phyloP scores from a whole-genome alignment of 2,797 vertebrate species.

The Neosilurus mollespiculum region DNA sequence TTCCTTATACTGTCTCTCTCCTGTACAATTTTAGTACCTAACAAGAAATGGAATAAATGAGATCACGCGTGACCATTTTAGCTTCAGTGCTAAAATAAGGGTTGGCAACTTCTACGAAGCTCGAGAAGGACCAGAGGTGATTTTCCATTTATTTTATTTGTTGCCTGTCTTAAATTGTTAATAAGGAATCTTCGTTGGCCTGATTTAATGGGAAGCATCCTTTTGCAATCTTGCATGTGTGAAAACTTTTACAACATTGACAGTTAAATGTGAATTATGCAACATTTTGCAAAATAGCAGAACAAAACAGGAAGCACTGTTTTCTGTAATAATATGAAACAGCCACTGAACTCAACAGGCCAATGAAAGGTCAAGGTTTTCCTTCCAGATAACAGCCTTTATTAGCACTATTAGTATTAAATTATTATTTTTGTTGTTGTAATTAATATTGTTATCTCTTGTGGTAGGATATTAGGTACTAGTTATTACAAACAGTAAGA shows the following conservation, averaged over 20 bases:
- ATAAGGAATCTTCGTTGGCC: neutral
- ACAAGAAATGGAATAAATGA: constrained; percentile 91
- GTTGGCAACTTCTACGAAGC: constrained; percentile 97
- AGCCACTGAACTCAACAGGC: constrained; percentile 17
- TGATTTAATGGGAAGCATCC: neutral
- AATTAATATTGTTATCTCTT: neutral
- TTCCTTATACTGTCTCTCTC: neutral
- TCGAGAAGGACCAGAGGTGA: constrained; percentile 93
- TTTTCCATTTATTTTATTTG: constrained; percentile 43
- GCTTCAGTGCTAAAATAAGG: constrained; percentile 97
- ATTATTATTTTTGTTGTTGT: too few species aligned
- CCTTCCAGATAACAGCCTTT: neutral
- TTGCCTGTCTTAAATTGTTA: constrained; percentile 14
- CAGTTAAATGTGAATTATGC: constrained; percentile 38
- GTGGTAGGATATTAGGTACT: too few species aligned
- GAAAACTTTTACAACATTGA: constrained; percentile 7
- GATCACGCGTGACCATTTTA: constrained; percentile 96
- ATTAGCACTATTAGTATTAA: neutral
- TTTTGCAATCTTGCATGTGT: constrained; percentile 14
- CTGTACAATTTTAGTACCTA: constrained; percentile 83
- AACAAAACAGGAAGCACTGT: constrained; percentile 35
- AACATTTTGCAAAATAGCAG: constrained; percentile 27
- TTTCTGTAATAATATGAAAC: constrained; percentile 33
- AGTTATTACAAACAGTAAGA: neutral
- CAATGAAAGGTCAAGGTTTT: constrained; percentile 5